Evolutionary conservation across 2,113 vertebrate genomes (phyloP).

Genomic region (Cheirogaleus medius): DNA sequence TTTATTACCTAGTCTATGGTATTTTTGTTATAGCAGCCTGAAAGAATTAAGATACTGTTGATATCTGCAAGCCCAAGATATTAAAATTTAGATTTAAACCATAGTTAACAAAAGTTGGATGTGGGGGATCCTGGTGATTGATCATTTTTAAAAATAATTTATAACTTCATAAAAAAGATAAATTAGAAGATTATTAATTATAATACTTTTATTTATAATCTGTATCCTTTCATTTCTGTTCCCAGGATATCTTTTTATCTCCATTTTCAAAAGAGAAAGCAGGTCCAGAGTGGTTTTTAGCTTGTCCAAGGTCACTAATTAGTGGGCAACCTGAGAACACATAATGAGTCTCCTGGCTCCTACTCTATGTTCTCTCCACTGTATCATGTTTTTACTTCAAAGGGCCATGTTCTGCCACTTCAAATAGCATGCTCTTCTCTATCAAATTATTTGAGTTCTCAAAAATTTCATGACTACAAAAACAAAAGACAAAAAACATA

Average conservation of each 20-base stretch:
- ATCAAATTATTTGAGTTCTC: not conserved
- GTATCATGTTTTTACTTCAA: not conserved
- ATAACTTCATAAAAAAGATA: not conserved
- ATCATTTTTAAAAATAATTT: constrained; percentile 12
- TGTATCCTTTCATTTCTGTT: not conserved
- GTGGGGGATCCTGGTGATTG: not conserved
- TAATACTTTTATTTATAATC: not conserved
- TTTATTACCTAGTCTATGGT: not conserved
- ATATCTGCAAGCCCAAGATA: not conserved
- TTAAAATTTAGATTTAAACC: not conserved
- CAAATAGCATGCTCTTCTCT: not conserved
- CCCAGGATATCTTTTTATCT: not conserved
- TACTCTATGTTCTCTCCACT: not conserved
- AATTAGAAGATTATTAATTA: not conserved
- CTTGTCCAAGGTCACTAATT: not conserved
- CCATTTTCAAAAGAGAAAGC: not conserved
- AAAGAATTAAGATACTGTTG: not conserved
- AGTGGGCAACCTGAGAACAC: not conserved
- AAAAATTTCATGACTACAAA: not conserved
- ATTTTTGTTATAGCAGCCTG: not conserved
- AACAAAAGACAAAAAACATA: constrained; percentile 15
- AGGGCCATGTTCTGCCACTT: not conserved
- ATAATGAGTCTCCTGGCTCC: too few relatives aligned
- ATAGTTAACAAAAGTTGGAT: not conserved
- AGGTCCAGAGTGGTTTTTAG: not conserved